Conservation (phyloP, 2,888 invertebrate genomes). For the Cancer borealis region DNA sequence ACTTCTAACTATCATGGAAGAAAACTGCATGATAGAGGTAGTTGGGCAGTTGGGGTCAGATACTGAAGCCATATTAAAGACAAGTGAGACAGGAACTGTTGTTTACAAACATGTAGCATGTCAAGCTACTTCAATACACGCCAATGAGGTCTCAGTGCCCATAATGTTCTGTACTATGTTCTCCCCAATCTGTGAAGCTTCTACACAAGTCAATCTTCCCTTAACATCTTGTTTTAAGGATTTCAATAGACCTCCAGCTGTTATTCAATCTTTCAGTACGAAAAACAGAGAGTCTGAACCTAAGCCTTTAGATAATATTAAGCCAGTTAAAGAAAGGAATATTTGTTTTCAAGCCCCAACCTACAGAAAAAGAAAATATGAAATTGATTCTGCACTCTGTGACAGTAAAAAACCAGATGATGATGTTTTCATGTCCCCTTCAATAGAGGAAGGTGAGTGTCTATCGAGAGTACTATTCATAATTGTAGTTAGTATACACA, state of each 20-base stretch:
- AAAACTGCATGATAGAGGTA: constrained; percentile 13
- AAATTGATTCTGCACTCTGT: neutral
- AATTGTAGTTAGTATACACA: too few species aligned
- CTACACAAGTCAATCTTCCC: constrained; percentile 53
- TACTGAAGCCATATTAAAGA: neutral
- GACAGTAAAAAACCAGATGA: neutral
- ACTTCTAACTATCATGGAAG: neutral
- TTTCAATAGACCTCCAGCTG: neutral
- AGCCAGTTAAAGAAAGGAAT: neutral
- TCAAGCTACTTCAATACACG: neutral
- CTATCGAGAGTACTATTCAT: too few species aligned
- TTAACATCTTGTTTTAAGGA: neutral
- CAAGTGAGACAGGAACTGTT: neutral
- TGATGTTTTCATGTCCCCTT: neutral
- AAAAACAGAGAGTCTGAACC: neutral
- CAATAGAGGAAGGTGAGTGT: neutral
- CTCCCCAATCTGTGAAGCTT: constrained; percentile 44
- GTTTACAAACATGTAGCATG: neutral
- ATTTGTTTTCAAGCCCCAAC: neutral
- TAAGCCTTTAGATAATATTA: neutral
- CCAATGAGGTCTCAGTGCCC: neutral
- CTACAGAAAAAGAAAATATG: neutral
- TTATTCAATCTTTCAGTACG: neutral
- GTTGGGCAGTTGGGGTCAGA: constrained; percentile 42
- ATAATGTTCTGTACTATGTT: constrained; percentile 54